Base-by-base conservation (phyloP, 2,888 invertebrate genomes). In the Drosophila mimica region DNA sequence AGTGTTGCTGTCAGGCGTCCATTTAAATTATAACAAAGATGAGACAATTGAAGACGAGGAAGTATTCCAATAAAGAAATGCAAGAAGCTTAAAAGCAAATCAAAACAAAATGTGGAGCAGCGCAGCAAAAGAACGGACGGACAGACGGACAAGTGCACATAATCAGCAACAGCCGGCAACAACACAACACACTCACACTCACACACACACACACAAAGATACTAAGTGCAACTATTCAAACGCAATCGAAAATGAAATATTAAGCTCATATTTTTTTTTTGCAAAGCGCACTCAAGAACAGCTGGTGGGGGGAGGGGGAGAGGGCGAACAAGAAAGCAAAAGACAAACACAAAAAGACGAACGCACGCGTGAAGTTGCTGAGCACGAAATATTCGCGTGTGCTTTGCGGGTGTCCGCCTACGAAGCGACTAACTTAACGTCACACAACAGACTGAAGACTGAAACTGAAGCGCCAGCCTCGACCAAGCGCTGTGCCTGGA, bases 371-470 rank as follows among this genome's bases (percentile, higher is more conserved):
- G 34, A 58, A 70, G 62, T 63, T 79, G 59, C 70, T 78, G 80
- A 70, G 74, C 85, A 75, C 64, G 58, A 65, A 63, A 70, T 30
- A 30, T 83, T 76, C 88, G 91, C 84, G 89, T 76, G 57, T 59
- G 58, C 65, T 59, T 68, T 28, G 66, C 58, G 58, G 63, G 79
- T 74, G 84, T 63, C 69, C 79, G 82, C 79, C 79, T 80, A 76
- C 86, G 74, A 86, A 81, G 71, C 79, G 82, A 82, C 88, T 81
- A 83, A 77, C 81, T 88, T 91, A 91, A 92, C 91, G 93, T 91
- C 93, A 91, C 91, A 91, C 89, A 91, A 91, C 92, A 91, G 90
- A 93, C 93, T 93, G 91, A 92, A 91, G 90, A 93, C 93, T 93
- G 91, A 92, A 87, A 89, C 91, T 38, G 56, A 56, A 91, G 91